phyloP scores from a whole-genome alignment of 2,113 vertebrate genomes.

The Hiodon alosoides region DNA sequence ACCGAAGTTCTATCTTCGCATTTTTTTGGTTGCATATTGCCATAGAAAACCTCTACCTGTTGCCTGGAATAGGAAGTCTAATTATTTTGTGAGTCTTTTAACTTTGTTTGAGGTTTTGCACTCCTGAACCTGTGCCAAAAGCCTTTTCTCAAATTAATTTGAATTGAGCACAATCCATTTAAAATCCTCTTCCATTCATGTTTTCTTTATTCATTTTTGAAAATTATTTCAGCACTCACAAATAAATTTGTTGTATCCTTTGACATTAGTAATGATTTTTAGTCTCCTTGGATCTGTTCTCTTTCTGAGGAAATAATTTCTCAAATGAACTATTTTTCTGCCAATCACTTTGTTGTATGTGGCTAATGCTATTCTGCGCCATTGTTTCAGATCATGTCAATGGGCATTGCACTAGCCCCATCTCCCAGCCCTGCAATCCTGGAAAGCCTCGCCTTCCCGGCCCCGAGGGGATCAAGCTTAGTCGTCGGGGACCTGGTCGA shows the following conservation, averaged over 20 bases:
- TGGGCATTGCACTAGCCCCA: slow-evolving; percentile 96
- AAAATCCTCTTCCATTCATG: neutral
- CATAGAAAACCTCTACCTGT: too few species aligned
- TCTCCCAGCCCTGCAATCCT: slow-evolving; percentile 83
- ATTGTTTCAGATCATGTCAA: slow-evolving; percentile 92
- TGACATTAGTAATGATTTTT: too few species aligned
- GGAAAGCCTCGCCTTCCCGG: slow-evolving; percentile 82
- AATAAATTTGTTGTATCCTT: neutral
- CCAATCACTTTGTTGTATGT: neutral
- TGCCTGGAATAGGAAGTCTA: neutral
- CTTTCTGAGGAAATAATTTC: slow-evolving; percentile 8
- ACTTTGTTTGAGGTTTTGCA: slow-evolving; percentile 15
- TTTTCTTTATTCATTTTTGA: too few species aligned
- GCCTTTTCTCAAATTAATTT: neutral
- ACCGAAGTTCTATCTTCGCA: too few species aligned
- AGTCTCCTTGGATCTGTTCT: too few species aligned
- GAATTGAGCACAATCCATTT: neutral
- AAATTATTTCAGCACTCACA: neutral
- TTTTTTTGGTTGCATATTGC: too few species aligned
- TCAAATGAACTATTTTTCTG: neutral
- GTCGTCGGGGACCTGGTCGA: slow-evolving; percentile 85
- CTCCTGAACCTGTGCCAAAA: too few species aligned
- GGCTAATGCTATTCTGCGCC: slow-evolving; percentile 64
- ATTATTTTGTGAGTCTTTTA: neutral
- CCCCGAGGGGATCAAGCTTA: slow-evolving; percentile 81